Evolutionary conservation across 2,113 vertebrate species (phyloP), one percentile per base, ranked within the genome.

Genomic region (Hippocampus barbouri): DNA sequence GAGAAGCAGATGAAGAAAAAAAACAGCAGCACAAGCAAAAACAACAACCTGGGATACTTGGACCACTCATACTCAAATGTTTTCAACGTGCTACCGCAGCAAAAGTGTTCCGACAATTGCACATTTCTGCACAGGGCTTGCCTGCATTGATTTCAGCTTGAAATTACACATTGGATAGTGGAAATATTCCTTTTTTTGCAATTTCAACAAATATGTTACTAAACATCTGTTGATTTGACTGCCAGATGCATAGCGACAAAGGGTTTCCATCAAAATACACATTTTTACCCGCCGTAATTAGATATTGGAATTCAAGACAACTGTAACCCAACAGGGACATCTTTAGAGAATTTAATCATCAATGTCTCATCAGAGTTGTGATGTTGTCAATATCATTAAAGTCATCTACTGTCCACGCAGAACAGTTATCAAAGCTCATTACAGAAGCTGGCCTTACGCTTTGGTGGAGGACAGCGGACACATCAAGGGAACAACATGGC

Each of bases 221-320:
- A 53, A 20, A 8, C 18, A 53, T 53, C 49, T 53, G 87, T 86
- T 78, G 71, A 79, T 79, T 79, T 78, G 61, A 64, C 64, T 73
- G 78, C 77, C 73, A 71, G 70, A 79, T 38, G n/a, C 80, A 78
- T 80, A 78, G 84, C 61, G 67, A 66, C 74, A 60, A 38, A 68
- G 73, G 73, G 66, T 78, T 65, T 11, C 79, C 53, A 70, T 81
- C 71, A 81, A 85, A 74, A 78, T 64, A 79, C 67, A 34, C 40
- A 75, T 82, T 82, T 83, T 68, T 60, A 18, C 41, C 45, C 5
- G 1, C 38, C 47, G 64, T 79, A 79, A 83, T 83, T 72, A 69
- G 62, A 77, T 73, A 68, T 79, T 34, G 69, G 70, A 49, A 66
- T 65, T 65, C 62, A 71, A 51, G 23, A 1, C 61, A 72, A 60